Base-by-base conservation (phyloP, 2,113 vertebrate genomes). In the Pelusios castaneus region DNA sequence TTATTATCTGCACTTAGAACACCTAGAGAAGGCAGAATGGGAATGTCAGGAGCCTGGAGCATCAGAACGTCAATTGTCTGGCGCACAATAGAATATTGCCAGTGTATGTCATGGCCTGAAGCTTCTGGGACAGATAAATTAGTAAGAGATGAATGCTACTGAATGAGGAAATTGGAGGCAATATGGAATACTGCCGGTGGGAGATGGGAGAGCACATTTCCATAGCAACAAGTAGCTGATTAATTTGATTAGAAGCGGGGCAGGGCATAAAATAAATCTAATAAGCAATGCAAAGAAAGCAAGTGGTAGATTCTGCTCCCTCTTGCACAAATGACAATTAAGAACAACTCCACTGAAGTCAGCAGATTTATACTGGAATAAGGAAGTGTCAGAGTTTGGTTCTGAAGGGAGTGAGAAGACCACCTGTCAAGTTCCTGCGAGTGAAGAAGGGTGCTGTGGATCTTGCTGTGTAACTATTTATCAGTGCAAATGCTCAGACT, bases 191-290 rank as follows among this genome's bases (percentile, higher is more conserved):
- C 17, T 89, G 73, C 67, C 79, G 60, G 84, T 93, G 56, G 94
- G 2, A 4, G 84, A 41, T 70, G 89, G 2, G 21, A 51, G 70
- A 51, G 70, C 49, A 2, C 0, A 93, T 98, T 97, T 95, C 96
- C 96, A 95, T 4, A 90, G 95, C 94, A 98, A 98, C 97, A 85
- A 86, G 90, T 93, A 91, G 84, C 88, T 89, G 88, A 78, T 49
- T 85, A 89, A 92, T 94, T 95, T 94, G 81, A 34, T 82, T 82
- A 54, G n/a, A 56, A 97, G 85, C 76, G 86, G 1, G 80, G 21
- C 73, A 85, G 54, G 92, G n/a, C 3, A 43, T 13, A 38, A 75
- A 5, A 81, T 55, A 12, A 63, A 80, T 52, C 93, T 92, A 76
- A 10, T 16, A 80, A 51, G 83, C 81, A 85, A 91, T 92, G 67